phyloP scores from a whole-genome alignment of 2,797 vertebrate species.

The Phaenicophaeus curvirostris region DNA sequence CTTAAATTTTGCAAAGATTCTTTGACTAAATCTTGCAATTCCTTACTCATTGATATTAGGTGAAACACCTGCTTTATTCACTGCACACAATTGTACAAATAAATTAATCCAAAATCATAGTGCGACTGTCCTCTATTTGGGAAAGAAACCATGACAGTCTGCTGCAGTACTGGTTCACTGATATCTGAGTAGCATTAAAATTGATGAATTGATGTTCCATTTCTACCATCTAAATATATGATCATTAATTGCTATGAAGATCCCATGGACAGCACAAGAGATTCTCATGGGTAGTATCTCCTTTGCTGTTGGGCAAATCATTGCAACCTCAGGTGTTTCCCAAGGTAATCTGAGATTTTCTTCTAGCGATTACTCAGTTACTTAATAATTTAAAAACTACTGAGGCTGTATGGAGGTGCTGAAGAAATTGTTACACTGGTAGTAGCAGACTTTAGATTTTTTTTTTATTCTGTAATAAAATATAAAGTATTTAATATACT shows the following conservation, averaged over 20 bases:
- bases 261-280: not conserved
- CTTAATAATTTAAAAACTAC: not conserved
- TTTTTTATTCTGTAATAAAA: too few species aligned
- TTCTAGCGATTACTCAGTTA: not conserved
- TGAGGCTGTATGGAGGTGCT: not conserved
- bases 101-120: not conserved
- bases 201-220: not conserved
- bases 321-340: not conserved
- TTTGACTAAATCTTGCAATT: not conserved
- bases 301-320: not conserved
- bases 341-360: not conserved
- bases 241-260: not conserved
- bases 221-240: not conserved
- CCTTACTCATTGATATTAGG: not conserved
- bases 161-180: not conserved
- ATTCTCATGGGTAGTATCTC: not conserved
- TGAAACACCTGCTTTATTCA: not conserved
- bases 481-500: too few species aligned
- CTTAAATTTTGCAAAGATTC: not conserved
- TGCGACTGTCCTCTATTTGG: not conserved
- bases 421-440: not conserved
- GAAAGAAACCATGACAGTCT: not conserved
- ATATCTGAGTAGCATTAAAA: not conserved
- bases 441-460: too few species aligned
- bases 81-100: not conserved